Evolutionary conservation across 53 echinoderm and acorn worm genomes (phyloP), one percentile per base, ranked within the genome.

Genomic region (Patiria pectinifera): DNA sequence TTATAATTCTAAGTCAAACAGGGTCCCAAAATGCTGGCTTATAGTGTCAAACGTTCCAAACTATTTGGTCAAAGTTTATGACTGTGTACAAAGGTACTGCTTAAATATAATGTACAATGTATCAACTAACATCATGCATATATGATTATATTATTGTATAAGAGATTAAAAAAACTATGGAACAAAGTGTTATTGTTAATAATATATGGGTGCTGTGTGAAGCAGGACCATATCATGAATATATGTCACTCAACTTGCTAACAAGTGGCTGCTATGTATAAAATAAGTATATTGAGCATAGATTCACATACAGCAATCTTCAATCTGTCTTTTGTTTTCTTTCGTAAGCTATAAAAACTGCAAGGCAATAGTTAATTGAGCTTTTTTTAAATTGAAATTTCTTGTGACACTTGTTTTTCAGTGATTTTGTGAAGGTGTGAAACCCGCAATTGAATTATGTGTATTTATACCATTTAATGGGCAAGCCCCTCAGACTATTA

Each of bases 361-460:
- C 84, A 84, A 84, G 63, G 84, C 69, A 66, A 88, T 62, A 78
- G 87, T 44, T 87, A 74, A 85, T n/a, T 86, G 13, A 86, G 45
- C 25, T 59, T 59, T 82, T 82, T 79, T 26, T 44, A 15, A 78
- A 46, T 79, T 79, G 45, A 45, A 79, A n/a, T 18, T 74, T 66
- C 15, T 66, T 66, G 66, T 66, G 66, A 18, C 66, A 11, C 66
- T 66, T 16, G 14, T 66, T 66, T 66, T 66, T 66, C 19, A 9
- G 74, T 24, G 21, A 74, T 23, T 74, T 74, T 74, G 70, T 16
- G 70, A 19, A 16, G 70, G 70, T 74, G 22, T 74, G 4, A 23
- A 74, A 74, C 74, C 24, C 13, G 22, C n/a, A 74, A 2, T 3
- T 74, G 74, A 74, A 23, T 53, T 53, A 53, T 8, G 53, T 53